Evolutionary conservation across 2,113 vertebrate species (phyloP).

Genomic region (Takifugu flavidus): DNA sequence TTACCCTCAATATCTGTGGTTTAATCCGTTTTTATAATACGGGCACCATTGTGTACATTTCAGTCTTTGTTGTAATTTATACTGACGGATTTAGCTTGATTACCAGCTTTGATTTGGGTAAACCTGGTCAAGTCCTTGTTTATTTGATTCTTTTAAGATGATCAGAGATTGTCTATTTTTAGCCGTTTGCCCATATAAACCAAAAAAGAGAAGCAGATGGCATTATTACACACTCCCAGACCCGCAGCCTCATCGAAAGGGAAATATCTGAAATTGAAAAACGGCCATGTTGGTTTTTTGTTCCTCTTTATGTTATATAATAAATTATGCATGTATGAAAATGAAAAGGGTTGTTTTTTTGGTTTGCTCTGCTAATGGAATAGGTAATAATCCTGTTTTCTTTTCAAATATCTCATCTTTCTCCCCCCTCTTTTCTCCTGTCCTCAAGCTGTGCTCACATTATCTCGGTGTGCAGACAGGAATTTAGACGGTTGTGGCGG

Average conservation of each 20-base stretch:
- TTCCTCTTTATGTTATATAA: slow-evolving; percentile 39
- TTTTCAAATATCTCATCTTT: slow-evolving; percentile 31
- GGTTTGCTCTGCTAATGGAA: slow-evolving; percentile 40
- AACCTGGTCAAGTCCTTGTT: too few species aligned
- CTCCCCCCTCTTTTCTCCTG: slow-evolving; percentile 3
- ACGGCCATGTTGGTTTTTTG: slow-evolving; percentile 11
- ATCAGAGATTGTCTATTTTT: slow-evolving; percentile 30
- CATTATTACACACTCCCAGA: slow-evolving; percentile 16
- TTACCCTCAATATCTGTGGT: too few species aligned
- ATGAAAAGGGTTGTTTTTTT: slow-evolving; percentile 28
- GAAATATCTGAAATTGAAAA: slow-evolving; percentile 47
- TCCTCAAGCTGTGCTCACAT: slow-evolving; percentile 49
- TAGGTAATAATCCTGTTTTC: slow-evolving; percentile 48
- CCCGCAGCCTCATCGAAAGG: slow-evolving; percentile 24
- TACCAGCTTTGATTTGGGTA: too few species aligned
- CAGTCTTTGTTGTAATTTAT: too few species aligned
- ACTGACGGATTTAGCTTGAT: too few species aligned
- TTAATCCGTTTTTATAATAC: too few species aligned
- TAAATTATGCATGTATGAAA: slow-evolving; percentile 43
- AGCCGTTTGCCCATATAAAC: slow-evolving; percentile 35
- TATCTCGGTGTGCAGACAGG: slow-evolving; percentile 51
- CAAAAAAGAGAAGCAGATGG: slow-evolving; percentile 27
- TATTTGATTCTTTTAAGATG: background rate
- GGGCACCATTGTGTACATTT: too few species aligned
- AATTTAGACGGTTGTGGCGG: slow-evolving; percentile 37